Conservation (phyloP, 2,113 vertebrate species). For the Cololabis saira region DNA sequence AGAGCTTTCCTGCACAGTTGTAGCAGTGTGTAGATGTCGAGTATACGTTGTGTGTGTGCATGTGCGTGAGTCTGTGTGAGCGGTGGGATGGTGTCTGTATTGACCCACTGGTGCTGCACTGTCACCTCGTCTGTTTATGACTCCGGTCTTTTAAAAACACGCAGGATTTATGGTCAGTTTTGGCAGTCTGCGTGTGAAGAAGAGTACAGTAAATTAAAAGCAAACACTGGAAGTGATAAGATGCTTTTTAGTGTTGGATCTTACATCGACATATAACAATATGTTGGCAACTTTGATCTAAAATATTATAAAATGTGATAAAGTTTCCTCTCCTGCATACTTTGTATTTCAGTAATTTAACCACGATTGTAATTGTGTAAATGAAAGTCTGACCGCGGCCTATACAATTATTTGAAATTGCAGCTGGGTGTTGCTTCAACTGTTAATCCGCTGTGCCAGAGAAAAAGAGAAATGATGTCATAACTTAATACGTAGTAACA, state of each 20-base stretch:
- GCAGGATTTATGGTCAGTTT: conserved; percentile 70
- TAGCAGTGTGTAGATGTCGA: background rate
- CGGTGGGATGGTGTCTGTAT: conserved; percentile 38
- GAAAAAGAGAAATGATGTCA: too few species aligned
- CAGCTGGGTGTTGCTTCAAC: too few species aligned
- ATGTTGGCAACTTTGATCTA: background rate
- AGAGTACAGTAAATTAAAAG: conserved; percentile 23
- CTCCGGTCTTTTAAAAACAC: conserved; percentile 74
- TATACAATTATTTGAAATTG: too few species aligned
- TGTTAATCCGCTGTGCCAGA: too few species aligned
- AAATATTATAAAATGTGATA: background rate
- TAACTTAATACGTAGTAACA: too few species aligned
- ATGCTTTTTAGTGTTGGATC: background rate
- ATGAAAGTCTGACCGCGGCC: too few species aligned
- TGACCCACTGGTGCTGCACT: conserved; percentile 67
- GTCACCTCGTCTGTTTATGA: conserved; percentile 71
- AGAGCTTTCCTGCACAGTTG: conserved; percentile 41
- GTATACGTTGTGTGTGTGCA: too few species aligned
- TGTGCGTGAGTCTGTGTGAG: conserved; percentile 17
- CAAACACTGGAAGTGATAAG: conserved; percentile 35
- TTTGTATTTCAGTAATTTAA: too few species aligned
- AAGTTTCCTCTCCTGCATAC: too few species aligned
- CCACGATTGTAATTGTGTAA: too few species aligned
- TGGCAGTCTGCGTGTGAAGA: conserved; percentile 19
- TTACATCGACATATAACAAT: background rate